These are phyloP conservation scores for Plectropomus leopardus DNA, from an alignment of 2,113 vertebrate genomes.

Conservation along the genomic window DNA sequence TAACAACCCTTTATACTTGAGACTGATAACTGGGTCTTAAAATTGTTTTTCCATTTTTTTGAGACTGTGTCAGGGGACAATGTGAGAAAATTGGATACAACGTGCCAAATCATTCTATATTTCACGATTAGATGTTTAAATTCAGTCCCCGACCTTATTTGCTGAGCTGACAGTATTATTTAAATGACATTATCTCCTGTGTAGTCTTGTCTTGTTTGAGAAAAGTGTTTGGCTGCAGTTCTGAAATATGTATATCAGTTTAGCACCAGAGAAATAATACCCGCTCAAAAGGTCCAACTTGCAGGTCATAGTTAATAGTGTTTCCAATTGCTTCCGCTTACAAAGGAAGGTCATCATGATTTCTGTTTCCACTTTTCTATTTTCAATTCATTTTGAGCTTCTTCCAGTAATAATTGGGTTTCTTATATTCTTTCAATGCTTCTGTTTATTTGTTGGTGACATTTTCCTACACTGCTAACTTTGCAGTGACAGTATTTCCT, in stretches of 20 bases:
- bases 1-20: too few relatives aligned
- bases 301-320: background rate
- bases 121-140: too few relatives aligned
- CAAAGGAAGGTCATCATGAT: background rate
- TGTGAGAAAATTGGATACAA: too few relatives aligned
- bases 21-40: too few relatives aligned
- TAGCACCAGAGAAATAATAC: background rate
- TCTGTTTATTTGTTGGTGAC: background rate
- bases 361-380: background rate
- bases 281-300: background rate
- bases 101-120: too few relatives aligned
- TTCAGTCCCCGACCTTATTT: too few relatives aligned
- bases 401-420: background rate
- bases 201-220: background rate
- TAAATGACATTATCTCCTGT: background rate
- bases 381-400: background rate
- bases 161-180: background rate
- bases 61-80: too few relatives aligned
- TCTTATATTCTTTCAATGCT: background rate
- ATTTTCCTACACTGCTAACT: too few relatives aligned
- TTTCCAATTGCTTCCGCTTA: background rate
- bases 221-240: background rate
- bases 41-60: too few relatives aligned
- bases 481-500: constrained; percentile 1
- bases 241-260: background rate